Evolutionary conservation across 2,888 invertebrate genomes (phyloP).

Genomic region (Anaspis maculata): DNA sequence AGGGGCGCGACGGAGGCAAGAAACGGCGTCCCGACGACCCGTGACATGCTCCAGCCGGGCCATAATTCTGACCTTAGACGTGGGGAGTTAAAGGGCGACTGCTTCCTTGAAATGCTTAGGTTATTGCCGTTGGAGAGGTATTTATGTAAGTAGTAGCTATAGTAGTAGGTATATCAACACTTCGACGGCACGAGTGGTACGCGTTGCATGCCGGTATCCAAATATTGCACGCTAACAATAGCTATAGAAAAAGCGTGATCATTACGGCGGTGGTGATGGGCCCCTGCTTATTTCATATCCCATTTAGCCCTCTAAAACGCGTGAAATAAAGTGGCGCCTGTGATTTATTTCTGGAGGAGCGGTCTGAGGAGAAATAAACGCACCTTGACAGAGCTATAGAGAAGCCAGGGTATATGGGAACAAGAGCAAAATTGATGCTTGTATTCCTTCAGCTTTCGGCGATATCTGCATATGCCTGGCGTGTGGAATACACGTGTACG

Average conservation of each 20-base stretch:
- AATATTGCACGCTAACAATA: too few species aligned
- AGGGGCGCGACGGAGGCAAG: too few species aligned
- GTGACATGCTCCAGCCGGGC: slow-evolving; percentile 22
- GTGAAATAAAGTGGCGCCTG: slow-evolving; percentile 22
- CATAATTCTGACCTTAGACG: slow-evolving; percentile 18
- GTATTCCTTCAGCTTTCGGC: background rate
- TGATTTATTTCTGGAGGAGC: background rate
- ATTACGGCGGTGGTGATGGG: background rate
- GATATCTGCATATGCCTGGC: background rate
- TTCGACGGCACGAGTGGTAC: too few species aligned
- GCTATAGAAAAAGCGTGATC: too few species aligned
- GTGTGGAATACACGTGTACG: background rate
- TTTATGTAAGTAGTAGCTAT: too few species aligned
- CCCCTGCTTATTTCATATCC: slow-evolving; percentile 30
- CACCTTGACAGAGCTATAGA: too few species aligned
- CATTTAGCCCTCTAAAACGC: slow-evolving; percentile 30
- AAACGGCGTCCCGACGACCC: slow-evolving; percentile 22
- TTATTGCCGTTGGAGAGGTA: too few species aligned
- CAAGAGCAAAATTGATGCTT: background rate
- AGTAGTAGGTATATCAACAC: too few species aligned
- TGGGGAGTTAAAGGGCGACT: slow-evolving; percentile 19
- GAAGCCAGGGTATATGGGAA: too few species aligned
- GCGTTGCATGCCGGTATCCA: too few species aligned
- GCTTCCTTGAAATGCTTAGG: slow-evolving; percentile 7
- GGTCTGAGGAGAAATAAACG: too few species aligned